Evolutionary conservation across 2,888 invertebrate genomes (phyloP).

Genomic region (Chaetogeoica ovagalla): DNA sequence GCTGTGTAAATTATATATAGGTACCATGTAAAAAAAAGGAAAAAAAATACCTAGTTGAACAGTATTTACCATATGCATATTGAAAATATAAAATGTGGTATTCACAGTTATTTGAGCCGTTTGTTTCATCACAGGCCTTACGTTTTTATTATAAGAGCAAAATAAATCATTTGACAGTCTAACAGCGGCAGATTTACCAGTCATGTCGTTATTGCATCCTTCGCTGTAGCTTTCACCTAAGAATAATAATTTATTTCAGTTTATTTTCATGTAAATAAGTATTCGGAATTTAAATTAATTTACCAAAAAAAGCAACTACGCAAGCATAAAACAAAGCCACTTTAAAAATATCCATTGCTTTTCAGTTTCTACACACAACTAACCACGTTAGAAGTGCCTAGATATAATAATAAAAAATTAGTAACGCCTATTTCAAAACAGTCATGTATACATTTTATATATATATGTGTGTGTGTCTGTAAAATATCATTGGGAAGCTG

Average conservation of each 20-base stretch:
- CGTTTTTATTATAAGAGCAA: slow-evolving; percentile 26
- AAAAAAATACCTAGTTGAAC: background rate
- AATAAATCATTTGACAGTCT: slow-evolving; percentile 35
- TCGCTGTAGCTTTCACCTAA: background rate
- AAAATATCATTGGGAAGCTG: slow-evolving; percentile 12
- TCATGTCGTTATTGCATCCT: slow-evolving; percentile 14
- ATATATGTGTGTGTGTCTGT: too few relatives aligned
- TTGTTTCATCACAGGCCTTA: slow-evolving; percentile 38
- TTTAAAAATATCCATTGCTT: slow-evolving; percentile 25
- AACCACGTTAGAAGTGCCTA: background rate
- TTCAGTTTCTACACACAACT: background rate
- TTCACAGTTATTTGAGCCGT: slow-evolving; percentile 20
- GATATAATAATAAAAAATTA: background rate
- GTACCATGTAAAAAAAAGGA: too few relatives aligned
- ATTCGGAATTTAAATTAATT: background rate
- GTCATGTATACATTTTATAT: background rate
- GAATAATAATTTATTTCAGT: background rate
- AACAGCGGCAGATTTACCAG: slow-evolving; percentile 17
- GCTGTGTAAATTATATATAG: too few relatives aligned
- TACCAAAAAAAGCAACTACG: background rate
- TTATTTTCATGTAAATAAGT: background rate
- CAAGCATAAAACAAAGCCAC: background rate
- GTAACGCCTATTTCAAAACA: slow-evolving; percentile 18
- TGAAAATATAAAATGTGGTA: background rate
- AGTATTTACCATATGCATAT: slow-evolving; percentile 25